These are phyloP conservation scores for Temnothorax ravouxi DNA, from an alignment of 2,888 invertebrate species.

Conservation along the genomic window DNA sequence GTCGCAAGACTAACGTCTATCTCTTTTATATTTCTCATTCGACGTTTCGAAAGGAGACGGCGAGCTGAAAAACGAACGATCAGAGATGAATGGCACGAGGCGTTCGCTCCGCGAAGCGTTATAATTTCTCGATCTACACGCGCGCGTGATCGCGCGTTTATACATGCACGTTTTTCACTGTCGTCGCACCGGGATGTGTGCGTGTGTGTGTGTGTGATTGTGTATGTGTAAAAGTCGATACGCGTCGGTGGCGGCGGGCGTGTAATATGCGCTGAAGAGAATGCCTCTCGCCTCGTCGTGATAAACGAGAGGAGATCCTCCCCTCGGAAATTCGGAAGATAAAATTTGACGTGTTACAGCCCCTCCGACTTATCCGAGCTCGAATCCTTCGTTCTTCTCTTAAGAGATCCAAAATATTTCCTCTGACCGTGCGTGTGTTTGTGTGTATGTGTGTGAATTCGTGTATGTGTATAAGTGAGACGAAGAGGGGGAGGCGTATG, in stretches of 20 bases:
- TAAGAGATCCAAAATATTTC: slow-evolving; percentile 70
- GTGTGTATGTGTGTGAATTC: slow-evolving; percentile 54
- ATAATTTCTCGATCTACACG: slow-evolving; percentile 51
- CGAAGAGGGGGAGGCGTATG: slow-evolving; percentile 61
- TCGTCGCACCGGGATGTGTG: slow-evolving; percentile 13
- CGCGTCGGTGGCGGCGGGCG: slow-evolving; percentile 38
- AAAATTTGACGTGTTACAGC: slow-evolving; percentile 26
- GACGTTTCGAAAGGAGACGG: background rate
- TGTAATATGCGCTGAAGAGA: slow-evolving; percentile 44
- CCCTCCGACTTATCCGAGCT: slow-evolving; percentile 29
- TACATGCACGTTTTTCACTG: slow-evolving; percentile 46
- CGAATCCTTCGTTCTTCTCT: slow-evolving; percentile 10
- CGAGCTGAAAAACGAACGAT: background rate
- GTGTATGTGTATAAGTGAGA: slow-evolving; percentile 59
- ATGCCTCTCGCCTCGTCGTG: slow-evolving; percentile 20
- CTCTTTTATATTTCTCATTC: background rate
- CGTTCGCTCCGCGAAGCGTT: slow-evolving; percentile 50
- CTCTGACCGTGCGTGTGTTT: slow-evolving; percentile 64
- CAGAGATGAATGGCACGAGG: slow-evolving; percentile 28
- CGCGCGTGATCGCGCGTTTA: slow-evolving; percentile 53
- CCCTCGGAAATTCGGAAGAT: slow-evolving; percentile 35
- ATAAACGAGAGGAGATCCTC: slow-evolving; percentile 17
- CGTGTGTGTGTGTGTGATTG: background rate
- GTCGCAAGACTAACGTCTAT: background rate
- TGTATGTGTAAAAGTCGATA: slow-evolving; percentile 45